Evolutionary conservation across 2,888 invertebrate species (phyloP), one percentile per base, ranked within the genome.

Genomic region (Leptinotarsa haldemani): DNA sequence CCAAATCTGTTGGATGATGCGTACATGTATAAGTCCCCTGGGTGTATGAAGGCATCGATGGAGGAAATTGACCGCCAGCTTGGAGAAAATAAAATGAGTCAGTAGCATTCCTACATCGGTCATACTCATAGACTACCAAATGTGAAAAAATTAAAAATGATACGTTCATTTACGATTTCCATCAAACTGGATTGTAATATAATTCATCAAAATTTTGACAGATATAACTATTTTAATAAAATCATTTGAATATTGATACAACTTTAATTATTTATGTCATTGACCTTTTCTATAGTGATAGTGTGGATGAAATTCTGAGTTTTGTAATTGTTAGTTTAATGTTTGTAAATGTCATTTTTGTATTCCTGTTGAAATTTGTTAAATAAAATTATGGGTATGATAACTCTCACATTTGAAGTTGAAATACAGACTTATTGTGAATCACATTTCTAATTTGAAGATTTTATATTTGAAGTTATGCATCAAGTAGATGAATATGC

Each of bases 1-100:
- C 83, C 81, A 82, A 76, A 77, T 77, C 77, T 71, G 77, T 78
- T 82, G 79, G 76, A 81, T 80, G 86, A 86, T 89, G 89, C 92
- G 89, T 92, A 97, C 97, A 97, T 88, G 97, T 96, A 85, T 96
- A 97, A 87, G 93, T 95, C 86, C 96, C 96, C 88, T 95, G 94
- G 80, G 94, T 94, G 88, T 92, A 95, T 73, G 93, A 90, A 79
- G 94, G 91, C 87, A 95, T 93, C 87, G 94, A 94, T 76, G 92
- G 88, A 70, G 96, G 95, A 87, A 96, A 95, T 87, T 94, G 93
- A 80, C 94, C 95, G 84, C 94, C 90, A 85, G 95, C 95, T 95
- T 86, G 81, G 84, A 83, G 84, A 85, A 86, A 85, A 82, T 85
- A 85, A 86, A 82, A 73, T 48, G 77, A 70, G 52, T 79, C 50